Evolutionary conservation across 2,113 vertebrate genomes (phyloP).

Genomic region (Parotia lawesii): DNA sequence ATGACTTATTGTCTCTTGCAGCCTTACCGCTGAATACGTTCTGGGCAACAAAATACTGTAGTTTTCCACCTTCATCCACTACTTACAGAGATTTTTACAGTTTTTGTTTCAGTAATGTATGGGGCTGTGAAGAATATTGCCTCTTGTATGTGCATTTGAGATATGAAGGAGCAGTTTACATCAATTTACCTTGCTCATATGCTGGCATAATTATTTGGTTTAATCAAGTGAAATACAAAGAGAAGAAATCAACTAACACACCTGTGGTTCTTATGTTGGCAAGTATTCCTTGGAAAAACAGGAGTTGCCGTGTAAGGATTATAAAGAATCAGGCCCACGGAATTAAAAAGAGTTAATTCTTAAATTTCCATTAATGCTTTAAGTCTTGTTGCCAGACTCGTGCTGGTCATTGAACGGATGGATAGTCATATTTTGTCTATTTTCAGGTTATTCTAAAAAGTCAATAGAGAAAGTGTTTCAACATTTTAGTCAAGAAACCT

Average conservation of each 20-base stretch:
- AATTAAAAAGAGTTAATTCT: neutral
- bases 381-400: slow-evolving; percentile 35
- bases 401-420: slow-evolving; percentile 15
- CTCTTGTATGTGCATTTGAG: slow-evolving; percentile 65
- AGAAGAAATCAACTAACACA: slow-evolving; percentile 9
- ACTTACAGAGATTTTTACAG: slow-evolving; percentile 67
- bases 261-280: neutral
- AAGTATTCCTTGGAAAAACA: neutral
- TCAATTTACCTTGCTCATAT: slow-evolving; percentile 58
- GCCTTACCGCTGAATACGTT: slow-evolving; percentile 76
- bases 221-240: slow-evolving; percentile 41
- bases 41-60: slow-evolving; percentile 68
- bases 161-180: slow-evolving; percentile 66
- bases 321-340: neutral
- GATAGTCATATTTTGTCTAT: slow-evolving; percentile 14
- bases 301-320: slow-evolving; percentile 29
- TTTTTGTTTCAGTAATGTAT: slow-evolving; percentile 67
- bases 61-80: slow-evolving; percentile 71
- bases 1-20: slow-evolving; percentile 67
- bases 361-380: slow-evolving; percentile 33
- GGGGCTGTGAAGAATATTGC: slow-evolving; percentile 65
- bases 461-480: slow-evolving; percentile 41
- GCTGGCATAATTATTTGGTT: slow-evolving; percentile 56
- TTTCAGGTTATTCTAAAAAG: slow-evolving; percentile 53
- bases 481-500: slow-evolving; percentile 34